Evolutionary conservation across 2,113 vertebrate species (phyloP).

Genomic region (Helogale parvula): DNA sequence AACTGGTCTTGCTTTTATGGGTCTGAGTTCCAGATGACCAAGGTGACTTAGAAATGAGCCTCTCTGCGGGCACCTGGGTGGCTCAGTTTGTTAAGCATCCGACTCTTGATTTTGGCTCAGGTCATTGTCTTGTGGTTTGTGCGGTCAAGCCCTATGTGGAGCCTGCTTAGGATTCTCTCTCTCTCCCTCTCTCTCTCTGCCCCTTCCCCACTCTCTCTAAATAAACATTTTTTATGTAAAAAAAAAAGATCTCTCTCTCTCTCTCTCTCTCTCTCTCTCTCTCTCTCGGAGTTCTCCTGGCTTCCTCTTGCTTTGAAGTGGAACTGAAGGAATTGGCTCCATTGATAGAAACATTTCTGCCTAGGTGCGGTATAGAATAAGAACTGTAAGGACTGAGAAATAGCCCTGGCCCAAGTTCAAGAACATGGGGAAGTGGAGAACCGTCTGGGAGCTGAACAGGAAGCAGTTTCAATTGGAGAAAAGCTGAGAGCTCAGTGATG

Average conservation of each 20-base stretch:
- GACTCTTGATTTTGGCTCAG: too few relatives aligned
- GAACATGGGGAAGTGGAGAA: slow-evolving; percentile 55
- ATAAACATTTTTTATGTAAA: too few relatives aligned
- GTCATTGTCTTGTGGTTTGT: too few relatives aligned
- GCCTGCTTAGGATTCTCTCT: too few relatives aligned
- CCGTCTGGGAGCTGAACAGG: slow-evolving; percentile 65
- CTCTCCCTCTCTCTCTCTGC: too few relatives aligned
- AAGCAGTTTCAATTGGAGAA: slow-evolving; percentile 64
- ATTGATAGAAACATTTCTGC: slow-evolving; percentile 44
- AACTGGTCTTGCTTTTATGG: not conserved
- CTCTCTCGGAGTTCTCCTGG: not conserved
- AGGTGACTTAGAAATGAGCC: slow-evolving; percentile 18
- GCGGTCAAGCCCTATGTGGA: too few relatives aligned
- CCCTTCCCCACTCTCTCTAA: too few relatives aligned
- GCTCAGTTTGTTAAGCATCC: too few relatives aligned
- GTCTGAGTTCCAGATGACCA: not conserved
- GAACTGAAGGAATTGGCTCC: slow-evolving; percentile 13
- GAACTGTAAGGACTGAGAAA: slow-evolving; percentile 44
- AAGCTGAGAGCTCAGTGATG: slow-evolving; percentile 58
- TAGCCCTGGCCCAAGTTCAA: slow-evolving; percentile 62
- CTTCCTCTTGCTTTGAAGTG: not conserved
- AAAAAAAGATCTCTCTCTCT: not conserved
- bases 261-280: not conserved
- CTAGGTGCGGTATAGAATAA: slow-evolving; percentile 26
- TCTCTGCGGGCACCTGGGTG: not conserved